Evolutionary conservation across 1,140 invertebrate genomes (phyloP).

Genomic region (Cydia strobilella): DNA sequence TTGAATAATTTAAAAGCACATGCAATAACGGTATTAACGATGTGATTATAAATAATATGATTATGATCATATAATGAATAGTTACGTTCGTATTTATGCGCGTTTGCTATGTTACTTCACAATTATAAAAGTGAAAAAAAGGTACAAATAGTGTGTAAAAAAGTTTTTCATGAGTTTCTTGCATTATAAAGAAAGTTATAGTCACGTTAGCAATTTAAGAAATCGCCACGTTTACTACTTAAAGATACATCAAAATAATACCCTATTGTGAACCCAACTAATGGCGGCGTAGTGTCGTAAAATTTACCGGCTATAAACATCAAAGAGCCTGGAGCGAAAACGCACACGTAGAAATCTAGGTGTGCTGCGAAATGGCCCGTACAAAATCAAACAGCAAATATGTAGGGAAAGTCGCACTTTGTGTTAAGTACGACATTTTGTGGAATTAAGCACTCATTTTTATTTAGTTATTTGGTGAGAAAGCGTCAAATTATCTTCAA

Average conservation of each 20-base stretch:
- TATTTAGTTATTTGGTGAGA: neutral
- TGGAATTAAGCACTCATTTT: neutral
- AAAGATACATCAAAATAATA: constrained; percentile 14
- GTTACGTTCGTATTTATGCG: too few relatives aligned
- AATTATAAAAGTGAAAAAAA: too few relatives aligned
- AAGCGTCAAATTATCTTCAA: neutral
- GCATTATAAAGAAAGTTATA: neutral
- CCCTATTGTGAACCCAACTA: neutral
- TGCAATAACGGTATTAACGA: too few relatives aligned
- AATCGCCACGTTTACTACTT: neutral
- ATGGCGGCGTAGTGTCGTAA: neutral
- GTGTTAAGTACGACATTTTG: neutral
- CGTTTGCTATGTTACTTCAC: too few relatives aligned
- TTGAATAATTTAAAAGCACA: too few relatives aligned
- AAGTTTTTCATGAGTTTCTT: neutral
- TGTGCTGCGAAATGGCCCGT: neutral
- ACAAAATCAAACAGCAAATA: constrained; percentile 8
- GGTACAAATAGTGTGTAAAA: too few relatives aligned
- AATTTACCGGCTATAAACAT: neutral
- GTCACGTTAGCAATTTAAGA: neutral
- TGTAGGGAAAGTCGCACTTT: constrained; percentile 8
- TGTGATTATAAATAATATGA: too few relatives aligned
- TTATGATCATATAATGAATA: too few relatives aligned
- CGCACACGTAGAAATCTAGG: constrained; percentile 5
- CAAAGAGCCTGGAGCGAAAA: constrained; percentile 15